Evolutionary conservation across 2,888 invertebrate genomes (phyloP).

Genomic region (Melanostoma scalare): DNA sequence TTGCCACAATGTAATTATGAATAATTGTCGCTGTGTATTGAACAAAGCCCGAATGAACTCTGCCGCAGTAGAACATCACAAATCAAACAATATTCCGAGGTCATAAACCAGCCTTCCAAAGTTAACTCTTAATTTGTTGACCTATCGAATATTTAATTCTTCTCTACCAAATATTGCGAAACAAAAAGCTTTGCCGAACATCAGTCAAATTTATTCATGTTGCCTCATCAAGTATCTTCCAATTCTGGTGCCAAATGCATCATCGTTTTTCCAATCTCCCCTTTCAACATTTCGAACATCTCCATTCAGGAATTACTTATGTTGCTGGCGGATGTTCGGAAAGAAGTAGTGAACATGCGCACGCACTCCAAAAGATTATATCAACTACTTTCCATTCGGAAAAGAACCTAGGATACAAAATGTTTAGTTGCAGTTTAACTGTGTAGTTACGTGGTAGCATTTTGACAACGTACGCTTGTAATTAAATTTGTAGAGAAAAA

Average conservation of each 20-base stretch:
- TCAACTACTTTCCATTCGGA: conserved; percentile 54
- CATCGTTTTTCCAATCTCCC: not conserved
- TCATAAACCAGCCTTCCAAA: too few relatives aligned
- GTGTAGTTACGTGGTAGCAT: conserved; percentile 57
- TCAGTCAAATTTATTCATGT: too few relatives aligned
- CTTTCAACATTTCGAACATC: conserved; percentile 5
- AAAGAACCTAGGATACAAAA: conserved; percentile 58
- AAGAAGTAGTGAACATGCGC: conserved; percentile 42
- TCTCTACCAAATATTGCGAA: too few relatives aligned
- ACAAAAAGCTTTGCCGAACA: too few relatives aligned
- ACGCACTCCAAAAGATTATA: conserved; percentile 42
- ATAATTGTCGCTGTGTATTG: too few relatives aligned
- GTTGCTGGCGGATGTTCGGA: conserved; percentile 42
- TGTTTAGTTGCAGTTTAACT: conserved; percentile 68
- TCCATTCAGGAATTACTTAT: not conserved
- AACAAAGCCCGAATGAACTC: too few relatives aligned
- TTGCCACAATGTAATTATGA: too few relatives aligned
- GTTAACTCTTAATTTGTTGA: too few relatives aligned
- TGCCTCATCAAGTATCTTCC: too few relatives aligned
- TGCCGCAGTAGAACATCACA: too few relatives aligned
- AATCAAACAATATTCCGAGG: too few relatives aligned
- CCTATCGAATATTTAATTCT: too few relatives aligned
- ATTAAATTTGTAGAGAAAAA: conserved; percentile 34
- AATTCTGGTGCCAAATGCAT: not conserved
- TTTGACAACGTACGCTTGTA: conserved; percentile 31